Evolutionary conservation across 1,140 invertebrate genomes (phyloP).

Genomic region (Micrasema minimum): DNA sequence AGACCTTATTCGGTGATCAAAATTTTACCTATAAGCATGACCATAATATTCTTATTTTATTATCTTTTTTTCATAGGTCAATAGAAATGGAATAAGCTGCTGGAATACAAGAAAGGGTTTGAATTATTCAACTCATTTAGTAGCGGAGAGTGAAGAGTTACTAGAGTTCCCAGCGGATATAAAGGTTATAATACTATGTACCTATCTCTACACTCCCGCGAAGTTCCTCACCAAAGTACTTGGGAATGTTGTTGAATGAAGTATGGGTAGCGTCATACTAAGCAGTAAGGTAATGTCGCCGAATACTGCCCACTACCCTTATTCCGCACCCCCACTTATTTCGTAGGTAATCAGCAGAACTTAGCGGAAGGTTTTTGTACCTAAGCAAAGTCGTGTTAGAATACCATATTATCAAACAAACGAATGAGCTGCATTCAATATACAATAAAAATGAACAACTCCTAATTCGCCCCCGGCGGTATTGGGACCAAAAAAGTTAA

Average conservation of each 20-base stretch:
- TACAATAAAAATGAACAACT: too few species aligned
- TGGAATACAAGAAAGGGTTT: constrained; percentile 60
- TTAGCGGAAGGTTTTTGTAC: neutral
- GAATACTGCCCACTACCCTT: too few species aligned
- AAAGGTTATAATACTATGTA: constrained; percentile 53
- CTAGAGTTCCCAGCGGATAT: constrained; percentile 62
- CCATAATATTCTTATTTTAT: neutral
- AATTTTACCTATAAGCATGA: neutral
- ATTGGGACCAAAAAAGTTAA: too few species aligned
- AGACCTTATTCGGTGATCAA: neutral
- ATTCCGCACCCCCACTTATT: too few species aligned
- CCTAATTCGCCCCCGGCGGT: too few species aligned
- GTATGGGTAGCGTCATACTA: neutral
- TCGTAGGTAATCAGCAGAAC: neutral
- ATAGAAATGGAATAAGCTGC: constrained; percentile 62
- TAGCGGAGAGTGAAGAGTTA: constrained; percentile 1
- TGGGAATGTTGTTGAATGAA: neutral
- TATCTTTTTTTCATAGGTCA: constrained; percentile 54
- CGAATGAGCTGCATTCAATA: too few species aligned
- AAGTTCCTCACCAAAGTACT: too few species aligned
- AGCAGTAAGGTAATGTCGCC: neutral
- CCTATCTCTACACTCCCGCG: neutral
- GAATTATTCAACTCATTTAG: constrained; percentile 47
- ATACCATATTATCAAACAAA: too few species aligned
- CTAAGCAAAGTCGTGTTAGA: too few species aligned